Evolutionary conservation across 2,888 invertebrate genomes (phyloP), one percentile per base, ranked within the genome.

Genomic region (Pollenia angustigena): DNA sequence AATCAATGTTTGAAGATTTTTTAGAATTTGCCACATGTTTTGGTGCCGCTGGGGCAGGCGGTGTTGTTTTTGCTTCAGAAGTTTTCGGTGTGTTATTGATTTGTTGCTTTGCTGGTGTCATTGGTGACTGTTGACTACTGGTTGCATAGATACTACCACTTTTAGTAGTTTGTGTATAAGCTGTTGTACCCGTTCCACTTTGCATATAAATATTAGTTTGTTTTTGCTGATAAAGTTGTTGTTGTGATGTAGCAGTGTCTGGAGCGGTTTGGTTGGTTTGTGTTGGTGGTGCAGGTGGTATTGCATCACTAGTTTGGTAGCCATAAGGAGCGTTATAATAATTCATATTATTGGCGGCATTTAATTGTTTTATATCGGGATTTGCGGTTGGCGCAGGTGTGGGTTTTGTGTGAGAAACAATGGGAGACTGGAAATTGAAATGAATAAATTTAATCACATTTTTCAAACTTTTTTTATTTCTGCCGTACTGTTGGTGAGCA

Each of bases 1-100:
- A 93, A 93, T 97, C 97, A 69, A 96, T 94, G 78, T 95, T 95
- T 9, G 94, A 94, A 66, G 89, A 85, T 83, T 90, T 90, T 66
- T 89, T 89, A 60, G 46, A 54, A 48, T 58, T 16, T 40, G n/a
- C 14, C 79, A 60, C 8, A 54, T 60, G 71, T 54, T 76, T 85
- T 64, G 75, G n/a, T 66, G 74, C 42, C 74, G 82, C 40, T 23
- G 85, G 16, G 18, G 88, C 87, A 6, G 88, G 79, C 66, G 89
- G 40, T 60, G 79, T 80, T 50, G 88, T 54, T 56, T 85, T 54
- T 40, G 14, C n/a, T 32, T 68, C 78, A 32, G 83, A 52, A 56
- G 82, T 32, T 44, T 87, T 76, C 71, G 88, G 66, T 0, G 82
- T 16, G 11, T 54, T 11, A 12, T 48, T 66, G 23, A 75, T 56